Evolutionary conservation across 2,888 invertebrate genomes (phyloP).

Genomic region (Salticus scenicus): DNA sequence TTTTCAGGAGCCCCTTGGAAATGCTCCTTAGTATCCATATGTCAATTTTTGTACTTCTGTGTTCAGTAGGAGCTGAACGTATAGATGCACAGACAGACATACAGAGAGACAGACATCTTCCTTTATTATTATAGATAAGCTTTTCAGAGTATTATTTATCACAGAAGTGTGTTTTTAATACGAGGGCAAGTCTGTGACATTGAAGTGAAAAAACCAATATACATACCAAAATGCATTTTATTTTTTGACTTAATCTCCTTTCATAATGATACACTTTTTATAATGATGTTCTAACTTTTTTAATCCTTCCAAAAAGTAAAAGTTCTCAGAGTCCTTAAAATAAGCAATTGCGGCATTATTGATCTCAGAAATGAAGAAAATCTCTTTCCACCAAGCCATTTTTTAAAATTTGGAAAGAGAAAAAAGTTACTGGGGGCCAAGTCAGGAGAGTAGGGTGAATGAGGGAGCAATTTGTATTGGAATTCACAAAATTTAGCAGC

Average conservation of each 20-base stretch:
- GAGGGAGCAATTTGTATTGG: neutral
- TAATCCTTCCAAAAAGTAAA: constrained; percentile 4
- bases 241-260: neutral
- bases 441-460: neutral
- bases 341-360: neutral
- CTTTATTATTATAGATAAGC: too few relatives aligned
- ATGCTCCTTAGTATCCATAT: too few relatives aligned
- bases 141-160: too few relatives aligned
- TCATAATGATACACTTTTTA: neutral
- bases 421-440: neutral
- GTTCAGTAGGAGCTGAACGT: too few relatives aligned
- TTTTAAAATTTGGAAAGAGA: neutral
- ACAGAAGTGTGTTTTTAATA: too few relatives aligned
- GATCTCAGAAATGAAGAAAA: constrained; percentile 10
- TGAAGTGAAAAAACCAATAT: neutral
- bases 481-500: neutral
- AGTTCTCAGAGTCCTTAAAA: neutral
- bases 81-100: too few relatives aligned
- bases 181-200: neutral
- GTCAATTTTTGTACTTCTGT: too few relatives aligned
- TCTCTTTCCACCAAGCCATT: neutral
- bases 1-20: too few relatives aligned
- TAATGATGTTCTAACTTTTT: constrained; percentile 7
- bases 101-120: too few relatives aligned
- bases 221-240: neutral